Conservation (phyloP, 2,888 invertebrate genomes). For the Nudaria mundana region DNA sequence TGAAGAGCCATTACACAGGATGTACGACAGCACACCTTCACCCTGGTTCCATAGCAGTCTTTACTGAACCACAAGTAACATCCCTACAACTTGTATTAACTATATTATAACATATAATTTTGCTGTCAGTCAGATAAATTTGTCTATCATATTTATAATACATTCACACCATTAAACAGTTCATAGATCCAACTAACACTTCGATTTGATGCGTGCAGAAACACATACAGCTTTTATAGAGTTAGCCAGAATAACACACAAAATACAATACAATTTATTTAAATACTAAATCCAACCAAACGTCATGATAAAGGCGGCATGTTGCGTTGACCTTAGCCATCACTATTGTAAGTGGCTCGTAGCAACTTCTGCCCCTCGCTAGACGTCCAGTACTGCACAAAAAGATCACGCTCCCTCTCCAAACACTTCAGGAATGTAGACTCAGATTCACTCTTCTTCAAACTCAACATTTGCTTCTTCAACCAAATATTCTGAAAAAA, state of each 20-base stretch:
- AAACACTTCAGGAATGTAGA: slow-evolving; percentile 82
- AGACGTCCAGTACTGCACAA: slow-evolving; percentile 88
- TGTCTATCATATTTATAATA: too few relatives aligned
- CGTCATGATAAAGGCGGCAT: too few relatives aligned
- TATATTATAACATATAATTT: slow-evolving; percentile 18
- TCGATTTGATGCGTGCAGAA: not conserved
- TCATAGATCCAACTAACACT: not conserved
- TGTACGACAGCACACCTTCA: too few relatives aligned
- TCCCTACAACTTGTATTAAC: slow-evolving; percentile 14
- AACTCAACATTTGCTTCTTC: slow-evolving; percentile 63
- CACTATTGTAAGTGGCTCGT: slow-evolving; percentile 34
- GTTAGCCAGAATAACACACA: slow-evolving; percentile 2
- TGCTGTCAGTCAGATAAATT: slow-evolving; percentile 32
- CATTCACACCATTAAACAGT: slow-evolving; percentile 7
- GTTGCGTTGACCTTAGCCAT: slow-evolving; percentile 11
- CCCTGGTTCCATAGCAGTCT: slow-evolving; percentile 32
- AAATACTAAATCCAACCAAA: too few relatives aligned
- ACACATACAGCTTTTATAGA: not conserved
- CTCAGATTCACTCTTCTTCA: slow-evolving; percentile 80
- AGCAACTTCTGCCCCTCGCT: slow-evolving; percentile 83
- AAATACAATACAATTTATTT: slow-evolving; percentile 1
- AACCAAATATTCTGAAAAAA: slow-evolving; percentile 83
- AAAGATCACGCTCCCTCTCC: slow-evolving; percentile 84
- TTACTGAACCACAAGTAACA: slow-evolving; percentile 3
- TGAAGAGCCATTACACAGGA: too few relatives aligned